A percentile compares a stretch with the other conserved stretches of the same genome.
Conservation (phyloP, 2,888 invertebrate genomes). For the Macroteleia sp. region DNA sequence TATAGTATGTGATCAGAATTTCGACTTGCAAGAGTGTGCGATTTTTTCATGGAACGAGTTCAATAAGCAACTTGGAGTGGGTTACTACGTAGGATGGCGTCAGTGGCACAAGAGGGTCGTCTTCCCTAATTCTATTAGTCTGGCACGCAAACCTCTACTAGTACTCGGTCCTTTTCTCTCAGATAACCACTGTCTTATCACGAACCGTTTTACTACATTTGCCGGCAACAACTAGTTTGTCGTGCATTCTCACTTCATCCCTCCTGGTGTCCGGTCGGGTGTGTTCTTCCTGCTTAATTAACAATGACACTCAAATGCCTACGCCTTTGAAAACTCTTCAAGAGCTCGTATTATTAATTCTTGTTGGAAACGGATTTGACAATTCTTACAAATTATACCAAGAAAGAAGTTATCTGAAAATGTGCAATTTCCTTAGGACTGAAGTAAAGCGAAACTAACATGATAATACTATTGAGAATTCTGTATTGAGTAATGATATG, state of each 20-base stretch:
- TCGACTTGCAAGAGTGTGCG: neutral
- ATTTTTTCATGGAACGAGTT: constrained; percentile 11
- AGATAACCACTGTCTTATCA: constrained; percentile 54
- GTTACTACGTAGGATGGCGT: neutral
- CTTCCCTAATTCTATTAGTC: constrained; percentile 68
- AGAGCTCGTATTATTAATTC: constrained; percentile 12
- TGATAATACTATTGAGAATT: too few relatives aligned
- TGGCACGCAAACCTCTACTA: constrained; percentile 59
- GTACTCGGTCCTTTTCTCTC: constrained; percentile 41
- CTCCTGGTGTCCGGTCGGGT: neutral
- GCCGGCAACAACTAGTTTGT: constrained; percentile 26
- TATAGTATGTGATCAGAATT: neutral
- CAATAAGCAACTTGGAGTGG: constrained; percentile 20
- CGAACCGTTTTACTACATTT: constrained; percentile 42
- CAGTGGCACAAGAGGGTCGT: constrained; percentile 38
- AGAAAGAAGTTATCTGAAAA: too few relatives aligned
- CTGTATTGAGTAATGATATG: too few relatives aligned
- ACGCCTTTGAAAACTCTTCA: neutral
- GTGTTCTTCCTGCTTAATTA: constrained; percentile 27
- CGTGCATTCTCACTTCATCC: constrained; percentile 30
- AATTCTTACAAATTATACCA: too few relatives aligned
- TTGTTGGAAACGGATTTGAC: neutral
- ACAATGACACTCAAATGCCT: constrained; percentile 22
- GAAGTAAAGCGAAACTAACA: too few relatives aligned
- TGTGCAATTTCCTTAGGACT: too few relatives aligned